These are phyloP conservation scores for Mesitornis unicolor DNA, from an alignment of 2,113 vertebrate species.

Conservation along the genomic window DNA sequence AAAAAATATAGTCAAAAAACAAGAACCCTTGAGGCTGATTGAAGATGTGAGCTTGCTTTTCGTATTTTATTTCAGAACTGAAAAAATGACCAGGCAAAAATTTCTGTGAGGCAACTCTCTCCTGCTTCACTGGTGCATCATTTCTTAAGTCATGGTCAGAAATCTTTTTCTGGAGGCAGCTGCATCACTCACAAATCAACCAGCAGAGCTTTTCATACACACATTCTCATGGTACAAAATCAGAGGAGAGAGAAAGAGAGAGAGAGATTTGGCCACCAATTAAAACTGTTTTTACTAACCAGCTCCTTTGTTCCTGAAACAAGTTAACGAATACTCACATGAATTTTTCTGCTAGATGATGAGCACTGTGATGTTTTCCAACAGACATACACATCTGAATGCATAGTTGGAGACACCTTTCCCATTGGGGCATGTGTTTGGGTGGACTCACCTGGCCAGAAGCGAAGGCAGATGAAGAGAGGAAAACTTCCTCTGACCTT, in stretches of 20 bases:
- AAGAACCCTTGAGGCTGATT: background rate
- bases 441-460: background rate
- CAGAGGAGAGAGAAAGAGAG: background rate
- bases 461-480: background rate
- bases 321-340: background rate
- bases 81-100: constrained; percentile 1
- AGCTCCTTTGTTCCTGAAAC: background rate
- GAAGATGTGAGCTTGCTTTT: background rate
- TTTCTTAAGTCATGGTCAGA: background rate
- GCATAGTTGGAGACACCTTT: background rate
- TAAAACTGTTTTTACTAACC: background rate
- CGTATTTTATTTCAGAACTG: background rate
- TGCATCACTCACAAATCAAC: background rate
- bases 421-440: background rate
- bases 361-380: background rate
- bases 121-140: background rate
- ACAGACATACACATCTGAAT: background rate
- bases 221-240: background rate
- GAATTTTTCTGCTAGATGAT: background rate
- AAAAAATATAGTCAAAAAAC: background rate
- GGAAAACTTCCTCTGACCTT: background rate
- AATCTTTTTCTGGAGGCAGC: background rate
- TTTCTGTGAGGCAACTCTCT: background rate
- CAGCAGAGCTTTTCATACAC: background rate
- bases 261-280: background rate